phyloP scores from a whole-genome alignment of 2,797 vertebrate genomes.

The Xenopus petersii region DNA sequence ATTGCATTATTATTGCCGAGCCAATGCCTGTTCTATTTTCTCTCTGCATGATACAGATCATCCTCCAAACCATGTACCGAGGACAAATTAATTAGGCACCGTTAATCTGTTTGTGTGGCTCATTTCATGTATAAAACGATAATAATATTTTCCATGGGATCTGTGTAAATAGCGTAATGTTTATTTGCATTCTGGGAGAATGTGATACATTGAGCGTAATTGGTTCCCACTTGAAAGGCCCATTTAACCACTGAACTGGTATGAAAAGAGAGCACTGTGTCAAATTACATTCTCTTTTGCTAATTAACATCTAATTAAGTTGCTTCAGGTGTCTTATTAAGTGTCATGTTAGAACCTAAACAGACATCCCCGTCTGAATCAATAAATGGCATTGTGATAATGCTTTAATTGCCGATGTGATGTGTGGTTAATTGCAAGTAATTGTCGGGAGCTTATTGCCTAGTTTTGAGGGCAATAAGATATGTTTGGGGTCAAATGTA shows the following conservation, averaged over 20 bases:
- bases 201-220: slow-evolving; percentile 49
- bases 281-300: slow-evolving; percentile 61
- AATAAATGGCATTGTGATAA: slow-evolving; percentile 49
- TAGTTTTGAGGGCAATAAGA: neutral
- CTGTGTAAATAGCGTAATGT: slow-evolving; percentile 37
- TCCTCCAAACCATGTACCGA: slow-evolving; percentile 6
- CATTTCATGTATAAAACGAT: slow-evolving; percentile 30
- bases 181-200: slow-evolving; percentile 39
- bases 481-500: neutral
- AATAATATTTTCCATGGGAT: slow-evolving; percentile 5
- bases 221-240: slow-evolving; percentile 45
- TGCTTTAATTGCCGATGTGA: slow-evolving; percentile 55
- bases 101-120: slow-evolving; percentile 22
- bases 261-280: slow-evolving; percentile 53
- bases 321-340: slow-evolving; percentile 52
- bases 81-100: slow-evolving; percentile 23
- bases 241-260: slow-evolving; percentile 56
- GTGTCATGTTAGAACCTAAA: slow-evolving; percentile 56
- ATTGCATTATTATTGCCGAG: no score
- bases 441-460: slow-evolving; percentile 20
- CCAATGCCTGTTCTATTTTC: neutral
- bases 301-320: slow-evolving; percentile 66
- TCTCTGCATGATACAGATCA: slow-evolving; percentile 19
- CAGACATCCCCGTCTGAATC: slow-evolving; percentile 50
- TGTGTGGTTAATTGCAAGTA: slow-evolving; percentile 52